Conservation (phyloP, 2,113 vertebrate genomes). For the Tringa solitaria region DNA sequence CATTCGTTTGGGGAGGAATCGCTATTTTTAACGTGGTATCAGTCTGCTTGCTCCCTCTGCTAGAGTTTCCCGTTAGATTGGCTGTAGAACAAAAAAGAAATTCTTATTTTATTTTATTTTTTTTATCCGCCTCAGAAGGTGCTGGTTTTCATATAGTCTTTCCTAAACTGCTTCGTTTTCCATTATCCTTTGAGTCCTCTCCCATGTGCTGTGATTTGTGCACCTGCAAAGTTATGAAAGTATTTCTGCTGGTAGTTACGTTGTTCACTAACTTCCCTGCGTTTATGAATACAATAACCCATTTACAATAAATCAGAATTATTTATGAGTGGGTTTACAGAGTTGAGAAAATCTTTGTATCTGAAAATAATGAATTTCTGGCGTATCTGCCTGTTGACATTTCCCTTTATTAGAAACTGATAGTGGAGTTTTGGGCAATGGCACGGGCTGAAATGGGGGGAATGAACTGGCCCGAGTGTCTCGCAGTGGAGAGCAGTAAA, state of each 20-base stretch:
- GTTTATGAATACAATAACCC: constrained; percentile 66
- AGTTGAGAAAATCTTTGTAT: constrained; percentile 58
- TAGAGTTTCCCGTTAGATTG: neutral
- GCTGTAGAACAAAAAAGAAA: neutral
- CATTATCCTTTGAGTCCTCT: constrained; percentile 72
- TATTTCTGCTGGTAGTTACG: constrained; percentile 67
- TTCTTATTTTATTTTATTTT: neutral
- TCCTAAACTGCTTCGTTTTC: constrained; percentile 49
- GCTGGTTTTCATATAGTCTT: constrained; percentile 51
- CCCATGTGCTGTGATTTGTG: constrained; percentile 68
- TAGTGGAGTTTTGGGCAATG: constrained; percentile 32
- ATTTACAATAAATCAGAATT: constrained; percentile 68
- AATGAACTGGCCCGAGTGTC: neutral
- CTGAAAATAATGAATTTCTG: constrained; percentile 66
- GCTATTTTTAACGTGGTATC: neutral
- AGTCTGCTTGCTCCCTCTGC: neutral
- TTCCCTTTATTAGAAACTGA: constrained; percentile 56
- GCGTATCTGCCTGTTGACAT: constrained; percentile 14
- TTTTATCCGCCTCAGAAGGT: constrained; percentile 33
- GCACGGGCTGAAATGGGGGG: neutral
- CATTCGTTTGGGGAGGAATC: neutral
- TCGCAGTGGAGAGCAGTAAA: neutral
- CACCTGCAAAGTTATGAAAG: constrained; percentile 77
- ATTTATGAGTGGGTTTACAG: constrained; percentile 63
- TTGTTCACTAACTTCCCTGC: constrained; percentile 63